Evolutionary conservation across 2,888 invertebrate species (phyloP).

Genomic region (Eugnorisma glareosa): DNA sequence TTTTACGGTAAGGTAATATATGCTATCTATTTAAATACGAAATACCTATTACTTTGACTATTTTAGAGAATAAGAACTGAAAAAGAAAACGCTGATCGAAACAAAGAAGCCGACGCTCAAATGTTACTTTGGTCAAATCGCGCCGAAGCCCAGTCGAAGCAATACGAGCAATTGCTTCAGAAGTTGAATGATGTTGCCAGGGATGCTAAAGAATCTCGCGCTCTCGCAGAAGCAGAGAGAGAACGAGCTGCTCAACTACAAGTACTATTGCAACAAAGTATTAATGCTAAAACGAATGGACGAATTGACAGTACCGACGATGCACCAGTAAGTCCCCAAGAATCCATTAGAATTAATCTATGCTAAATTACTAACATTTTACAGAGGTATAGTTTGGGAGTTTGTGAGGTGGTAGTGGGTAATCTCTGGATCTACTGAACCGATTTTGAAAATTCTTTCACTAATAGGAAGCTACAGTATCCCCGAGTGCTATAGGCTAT

Average conservation of each 20-base stretch:
- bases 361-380: too few species aligned
- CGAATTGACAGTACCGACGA: constrained; percentile 56
- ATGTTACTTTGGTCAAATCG: constrained; percentile 81
- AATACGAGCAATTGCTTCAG: constrained; percentile 82
- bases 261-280: constrained; percentile 75
- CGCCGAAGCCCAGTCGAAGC: constrained; percentile 82
- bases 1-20: background rate
- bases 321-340: constrained; percentile 47
- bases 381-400: too few species aligned
- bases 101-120: constrained; percentile 81
- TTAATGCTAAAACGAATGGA: constrained; percentile 64
- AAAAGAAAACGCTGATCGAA: constrained; percentile 75
- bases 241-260: constrained; percentile 79
- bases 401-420: too few species aligned
- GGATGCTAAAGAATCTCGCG: constrained; percentile 81
- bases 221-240: constrained; percentile 79
- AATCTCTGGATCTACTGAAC: too few species aligned
- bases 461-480: too few species aligned
- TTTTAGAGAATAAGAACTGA: constrained; percentile 78
- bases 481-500: too few species aligned
- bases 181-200: constrained; percentile 82
- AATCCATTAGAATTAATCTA: background rate
- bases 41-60: background rate
- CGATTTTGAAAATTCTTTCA: too few species aligned
- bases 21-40: background rate